Percentiles rank a stretch among this genome's conserved stretches.
phyloP scores from a whole-genome alignment of 2,113 vertebrate species.

The Anarrhichthys ocellatus region DNA sequence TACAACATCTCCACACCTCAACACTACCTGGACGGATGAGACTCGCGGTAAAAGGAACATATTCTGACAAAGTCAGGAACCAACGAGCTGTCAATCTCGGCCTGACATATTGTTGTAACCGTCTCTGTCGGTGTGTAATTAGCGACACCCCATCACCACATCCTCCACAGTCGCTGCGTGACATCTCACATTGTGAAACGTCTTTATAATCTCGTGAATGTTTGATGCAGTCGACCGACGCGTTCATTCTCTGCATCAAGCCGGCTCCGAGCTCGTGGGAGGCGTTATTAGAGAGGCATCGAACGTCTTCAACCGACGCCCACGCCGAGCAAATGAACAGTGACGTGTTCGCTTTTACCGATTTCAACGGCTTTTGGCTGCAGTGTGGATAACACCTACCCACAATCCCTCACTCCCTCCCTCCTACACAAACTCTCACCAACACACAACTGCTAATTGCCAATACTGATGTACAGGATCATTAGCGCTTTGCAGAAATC shows the following conservation, averaged over 20 bases:
- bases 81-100: background rate
- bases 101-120: background rate
- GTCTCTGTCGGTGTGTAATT: slow-evolving; percentile 8
- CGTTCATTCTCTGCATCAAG: slow-evolving; percentile 9
- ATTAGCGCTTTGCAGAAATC: background rate
- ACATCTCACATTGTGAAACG: background rate
- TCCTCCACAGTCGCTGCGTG: background rate
- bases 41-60: background rate
- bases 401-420: slow-evolving; percentile 8
- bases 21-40: no score
- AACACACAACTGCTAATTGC: slow-evolving; percentile 26
- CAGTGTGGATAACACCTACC: slow-evolving; percentile 21
- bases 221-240: slow-evolving; percentile 16
- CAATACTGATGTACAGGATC: background rate
- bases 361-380: slow-evolving; percentile 18
- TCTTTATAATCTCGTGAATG: slow-evolving; percentile 32
- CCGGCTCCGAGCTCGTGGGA: slow-evolving; percentile 13
- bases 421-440: slow-evolving; percentile 2
- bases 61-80: background rate
- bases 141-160: background rate
- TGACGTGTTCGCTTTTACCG: slow-evolving; percentile 32
- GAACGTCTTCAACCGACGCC: slow-evolving; percentile 35
- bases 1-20: background rate
- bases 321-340: slow-evolving; percentile 35
- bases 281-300: slow-evolving; percentile 48